Evolutionary conservation across 2,888 invertebrate genomes (phyloP).

Genomic region (Lucinisca nassula): DNA sequence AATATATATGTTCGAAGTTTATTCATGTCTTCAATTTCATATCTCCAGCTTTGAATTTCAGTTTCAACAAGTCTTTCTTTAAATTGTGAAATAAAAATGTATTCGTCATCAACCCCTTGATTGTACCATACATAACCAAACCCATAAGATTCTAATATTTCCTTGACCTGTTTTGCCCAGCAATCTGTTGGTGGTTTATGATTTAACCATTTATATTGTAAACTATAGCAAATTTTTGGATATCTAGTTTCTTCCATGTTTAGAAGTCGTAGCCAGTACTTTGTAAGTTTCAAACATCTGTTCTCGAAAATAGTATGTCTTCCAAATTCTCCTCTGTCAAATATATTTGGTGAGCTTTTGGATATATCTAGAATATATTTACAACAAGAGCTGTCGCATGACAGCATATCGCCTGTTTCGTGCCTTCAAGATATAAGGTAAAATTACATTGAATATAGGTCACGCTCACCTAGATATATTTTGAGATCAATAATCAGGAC

Average conservation of each 20-base stretch:
- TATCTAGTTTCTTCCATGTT: neutral
- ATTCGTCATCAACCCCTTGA: neutral
- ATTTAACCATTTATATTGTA: neutral
- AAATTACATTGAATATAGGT: too few species aligned
- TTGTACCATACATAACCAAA: neutral
- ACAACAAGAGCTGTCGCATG: neutral
- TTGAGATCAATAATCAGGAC: too few species aligned
- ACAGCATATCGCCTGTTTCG: too few species aligned
- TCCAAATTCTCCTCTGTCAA: neutral
- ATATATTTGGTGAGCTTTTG: neutral
- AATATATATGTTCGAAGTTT: neutral
- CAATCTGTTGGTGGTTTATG: neutral
- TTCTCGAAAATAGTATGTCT: neutral
- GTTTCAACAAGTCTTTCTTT: neutral
- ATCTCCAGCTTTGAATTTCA: neutral
- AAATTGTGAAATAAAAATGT: neutral
- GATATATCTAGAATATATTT: neutral
- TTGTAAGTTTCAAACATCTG: neutral
- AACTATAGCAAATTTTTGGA: neutral
- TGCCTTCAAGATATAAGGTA: too few species aligned
- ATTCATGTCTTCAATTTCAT: neutral
- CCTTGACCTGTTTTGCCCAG: neutral
- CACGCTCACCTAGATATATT: too few species aligned
- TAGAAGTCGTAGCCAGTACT: neutral
- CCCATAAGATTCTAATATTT: neutral